Conservation (phyloP, 2,797 vertebrate genomes). For the Xiphophorus birchmanni region DNA sequence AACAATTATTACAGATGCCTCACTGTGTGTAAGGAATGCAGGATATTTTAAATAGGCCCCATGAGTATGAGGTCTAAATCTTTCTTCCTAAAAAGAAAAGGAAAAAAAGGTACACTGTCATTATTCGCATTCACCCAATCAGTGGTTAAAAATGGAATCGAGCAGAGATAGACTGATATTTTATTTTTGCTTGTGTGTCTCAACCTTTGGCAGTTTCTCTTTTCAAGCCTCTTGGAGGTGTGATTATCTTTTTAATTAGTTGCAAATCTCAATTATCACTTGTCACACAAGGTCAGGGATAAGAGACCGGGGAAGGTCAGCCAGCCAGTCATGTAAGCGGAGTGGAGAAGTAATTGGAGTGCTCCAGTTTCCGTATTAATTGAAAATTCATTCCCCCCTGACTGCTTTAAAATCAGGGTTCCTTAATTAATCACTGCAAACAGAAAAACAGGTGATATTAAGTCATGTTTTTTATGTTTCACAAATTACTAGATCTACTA, state of each 20-base stretch:
- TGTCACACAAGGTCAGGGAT: conserved; percentile 63
- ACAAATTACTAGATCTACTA: conserved; percentile 1
- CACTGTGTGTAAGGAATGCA: conserved; percentile 27
- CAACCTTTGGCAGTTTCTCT: conserved; percentile 25
- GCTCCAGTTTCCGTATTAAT: conserved; percentile 20
- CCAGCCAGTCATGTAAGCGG: not conserved
- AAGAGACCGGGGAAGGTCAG: conserved; percentile 15
- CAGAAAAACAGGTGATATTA: not conserved
- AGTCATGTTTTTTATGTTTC: not conserved
- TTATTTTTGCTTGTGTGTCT: conserved; percentile 3
- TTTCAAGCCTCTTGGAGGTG: conserved; percentile 41
- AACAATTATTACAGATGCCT: conserved; percentile 35
- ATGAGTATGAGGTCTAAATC: conserved; percentile 1
- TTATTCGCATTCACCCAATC: conserved; percentile 6
- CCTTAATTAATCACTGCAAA: not conserved
- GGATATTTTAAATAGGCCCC: conserved; percentile 10
- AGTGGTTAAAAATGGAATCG: conserved; percentile 45
- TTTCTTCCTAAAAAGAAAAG: not conserved
- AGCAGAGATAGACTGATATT: conserved; percentile 43
- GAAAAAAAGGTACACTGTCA: not conserved
- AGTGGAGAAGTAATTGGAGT: conserved; percentile 19
- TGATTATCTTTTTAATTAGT: conserved; percentile 68
- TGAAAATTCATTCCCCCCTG: conserved; percentile 22
- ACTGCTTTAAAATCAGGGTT: not conserved
- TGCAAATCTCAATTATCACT: conserved; percentile 66